Evolutionary conservation across 2,888 invertebrate species (phyloP).

Genomic region (Scaeva pyrastri): DNA sequence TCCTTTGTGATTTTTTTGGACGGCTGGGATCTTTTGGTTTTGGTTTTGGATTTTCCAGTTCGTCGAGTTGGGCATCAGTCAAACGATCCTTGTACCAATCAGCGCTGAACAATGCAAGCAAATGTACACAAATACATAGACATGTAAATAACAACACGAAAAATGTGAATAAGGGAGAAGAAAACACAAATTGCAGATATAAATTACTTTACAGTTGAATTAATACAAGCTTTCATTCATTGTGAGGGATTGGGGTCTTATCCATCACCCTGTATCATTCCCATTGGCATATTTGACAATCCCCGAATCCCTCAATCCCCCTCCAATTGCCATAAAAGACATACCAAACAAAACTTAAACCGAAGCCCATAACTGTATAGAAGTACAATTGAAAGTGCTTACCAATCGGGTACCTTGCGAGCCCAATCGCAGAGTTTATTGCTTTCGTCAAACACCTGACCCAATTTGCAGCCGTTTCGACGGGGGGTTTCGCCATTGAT

Average conservation of each 20-base stretch:
- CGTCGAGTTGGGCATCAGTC: constrained; percentile 91
- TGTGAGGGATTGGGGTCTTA: constrained; percentile 11
- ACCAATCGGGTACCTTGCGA: constrained; percentile 95
- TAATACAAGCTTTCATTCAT: constrained; percentile 43
- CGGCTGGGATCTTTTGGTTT: constrained; percentile 86
- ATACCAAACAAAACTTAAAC: not conserved
- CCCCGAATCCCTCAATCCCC: not conserved
- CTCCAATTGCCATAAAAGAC: constrained; percentile 6
- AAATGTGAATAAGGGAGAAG: not conserved
- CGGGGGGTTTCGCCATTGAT: constrained; percentile 94
- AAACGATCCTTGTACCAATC: constrained; percentile 95
- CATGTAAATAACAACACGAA: constrained; percentile 13
- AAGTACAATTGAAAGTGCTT: constrained; percentile 79
- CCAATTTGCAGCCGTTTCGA: constrained; percentile 93
- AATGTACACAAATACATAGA: not conserved
- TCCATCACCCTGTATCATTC: not conserved
- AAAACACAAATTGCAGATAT: constrained; percentile 30
- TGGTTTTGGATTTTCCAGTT: constrained; percentile 90
- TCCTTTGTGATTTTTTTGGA: constrained; percentile 82
- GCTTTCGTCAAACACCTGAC: constrained; percentile 94
- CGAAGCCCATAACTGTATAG: not conserved
- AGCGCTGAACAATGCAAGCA: constrained; percentile 86
- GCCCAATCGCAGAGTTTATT: constrained; percentile 93
- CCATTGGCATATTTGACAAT: not conserved
- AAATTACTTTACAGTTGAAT: constrained; percentile 52